phyloP scores from a whole-genome alignment of 1,140 invertebrate genomes.

The Pseudomyrmex cubaensis region DNA sequence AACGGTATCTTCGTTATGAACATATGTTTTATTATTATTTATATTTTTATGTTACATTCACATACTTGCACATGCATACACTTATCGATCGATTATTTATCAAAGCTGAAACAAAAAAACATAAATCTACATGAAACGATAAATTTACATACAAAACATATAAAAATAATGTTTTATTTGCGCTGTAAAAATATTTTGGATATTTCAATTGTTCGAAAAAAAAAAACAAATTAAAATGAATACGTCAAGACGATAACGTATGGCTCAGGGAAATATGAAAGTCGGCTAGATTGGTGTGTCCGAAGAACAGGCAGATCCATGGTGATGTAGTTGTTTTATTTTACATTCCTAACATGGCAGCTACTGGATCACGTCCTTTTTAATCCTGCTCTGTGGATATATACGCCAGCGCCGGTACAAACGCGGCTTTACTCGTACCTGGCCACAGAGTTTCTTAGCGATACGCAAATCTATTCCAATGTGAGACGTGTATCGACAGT shows the following conservation, averaged over 20 bases:
- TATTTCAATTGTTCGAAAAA: background rate
- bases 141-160: background rate
- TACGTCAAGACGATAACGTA: constrained; percentile 14
- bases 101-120: background rate
- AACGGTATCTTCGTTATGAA: background rate
- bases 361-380: constrained; percentile 99
- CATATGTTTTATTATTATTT: background rate
- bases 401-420: constrained; percentile 98
- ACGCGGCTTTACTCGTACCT: constrained; percentile 98
- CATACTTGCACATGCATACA: background rate
- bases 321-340: constrained; percentile 91
- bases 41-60: background rate
- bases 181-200: background rate
- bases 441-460: constrained; percentile 98
- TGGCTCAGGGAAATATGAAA: constrained; percentile 71
- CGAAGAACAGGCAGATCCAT: constrained; percentile 87
- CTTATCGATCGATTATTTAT: background rate
- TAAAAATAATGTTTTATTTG: background rate
- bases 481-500: constrained; percentile 98
- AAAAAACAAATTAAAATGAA: background rate
- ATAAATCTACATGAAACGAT: background rate
- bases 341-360: constrained; percentile 94
- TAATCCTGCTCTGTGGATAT: constrained; percentile 99
- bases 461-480: constrained; percentile 99
- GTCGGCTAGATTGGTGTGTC: constrained; percentile 86